phyloP scores from a whole-genome alignment of 2,888 invertebrate species.

The Clunio marinus region DNA sequence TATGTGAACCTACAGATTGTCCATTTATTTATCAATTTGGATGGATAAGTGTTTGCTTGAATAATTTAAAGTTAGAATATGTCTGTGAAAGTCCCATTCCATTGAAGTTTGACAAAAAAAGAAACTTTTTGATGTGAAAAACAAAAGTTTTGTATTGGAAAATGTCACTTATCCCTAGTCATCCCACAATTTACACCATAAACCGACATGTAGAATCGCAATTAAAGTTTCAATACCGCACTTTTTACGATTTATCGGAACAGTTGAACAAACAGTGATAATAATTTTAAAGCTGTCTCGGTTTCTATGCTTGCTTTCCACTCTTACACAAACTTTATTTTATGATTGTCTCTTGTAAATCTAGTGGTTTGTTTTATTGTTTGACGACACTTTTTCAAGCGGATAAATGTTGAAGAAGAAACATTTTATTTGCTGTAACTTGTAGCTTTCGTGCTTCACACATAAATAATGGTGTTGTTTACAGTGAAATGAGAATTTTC shows the following conservation, averaged over 20 bases:
- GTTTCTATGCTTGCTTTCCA: no score
- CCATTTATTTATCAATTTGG: neutral
- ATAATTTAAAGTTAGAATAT: no score
- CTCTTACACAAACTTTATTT: no score
- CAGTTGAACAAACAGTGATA: conserved; percentile 7
- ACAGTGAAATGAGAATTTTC: neutral
- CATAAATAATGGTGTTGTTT: neutral
- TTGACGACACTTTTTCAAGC: neutral
- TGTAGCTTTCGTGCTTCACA: no score
- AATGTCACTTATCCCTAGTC: neutral
- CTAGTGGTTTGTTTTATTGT: neutral
- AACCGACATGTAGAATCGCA: neutral
- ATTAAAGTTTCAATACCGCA: conserved; percentile 10
- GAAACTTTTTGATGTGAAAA: neutral
- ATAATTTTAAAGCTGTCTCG: neutral
- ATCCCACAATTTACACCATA: neutral
- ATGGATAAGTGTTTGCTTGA: no score
- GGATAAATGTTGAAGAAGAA: neutral
- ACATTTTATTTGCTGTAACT: neutral
- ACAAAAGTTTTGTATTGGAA: neutral
- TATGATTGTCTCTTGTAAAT: no score
- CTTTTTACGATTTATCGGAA: neutral
- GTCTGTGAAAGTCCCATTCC: no score
- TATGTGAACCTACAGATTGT: neutral
- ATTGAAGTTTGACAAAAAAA: no score